Percentiles rank a stretch among this genome's conserved stretches.
These are phyloP conservation scores for Myopa testacea DNA, from an alignment of 2,888 invertebrate species.

Conservation along the genomic window DNA sequence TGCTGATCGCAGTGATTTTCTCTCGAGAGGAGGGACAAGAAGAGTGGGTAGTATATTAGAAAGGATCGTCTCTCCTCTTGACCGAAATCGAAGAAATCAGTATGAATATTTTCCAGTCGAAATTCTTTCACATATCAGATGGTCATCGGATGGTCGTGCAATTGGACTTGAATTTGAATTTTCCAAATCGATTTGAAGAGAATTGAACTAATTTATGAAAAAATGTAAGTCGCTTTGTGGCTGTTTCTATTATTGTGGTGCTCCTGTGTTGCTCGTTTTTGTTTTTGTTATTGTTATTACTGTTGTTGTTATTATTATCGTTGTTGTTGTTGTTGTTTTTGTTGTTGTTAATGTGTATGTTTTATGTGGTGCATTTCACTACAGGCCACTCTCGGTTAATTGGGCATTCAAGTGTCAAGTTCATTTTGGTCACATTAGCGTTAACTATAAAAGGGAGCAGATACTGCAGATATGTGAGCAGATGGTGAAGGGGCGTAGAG, in stretches of 20 bases:
- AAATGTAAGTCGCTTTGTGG: neutral
- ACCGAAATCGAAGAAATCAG: no score
- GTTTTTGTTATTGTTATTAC: neutral
- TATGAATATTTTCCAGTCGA: slow-evolving; percentile 26
- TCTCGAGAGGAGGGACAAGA: neutral
- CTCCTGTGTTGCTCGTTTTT: no score
- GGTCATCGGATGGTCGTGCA: neutral
- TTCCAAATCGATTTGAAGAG: neutral
- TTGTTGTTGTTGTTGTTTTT: neutral
- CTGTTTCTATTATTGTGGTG: no score
- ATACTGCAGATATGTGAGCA: slow-evolving; percentile 3
- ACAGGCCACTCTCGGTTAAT: slow-evolving; percentile 58
- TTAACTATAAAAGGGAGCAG: slow-evolving; percentile 65
- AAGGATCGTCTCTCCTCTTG: neutral
- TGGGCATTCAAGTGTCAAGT: slow-evolving; percentile 69
- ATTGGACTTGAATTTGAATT: slow-evolving; percentile 37
- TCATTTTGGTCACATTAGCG: slow-evolving; percentile 68
- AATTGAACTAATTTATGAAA: slow-evolving; percentile 25
- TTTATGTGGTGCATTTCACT: slow-evolving; percentile 8
- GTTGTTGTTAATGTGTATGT: neutral
- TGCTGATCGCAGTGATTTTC: neutral
- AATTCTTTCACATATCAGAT: slow-evolving; percentile 55
- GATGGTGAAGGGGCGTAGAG: neutral
- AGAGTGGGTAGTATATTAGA: neutral
- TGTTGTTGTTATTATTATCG: neutral